Evolutionary conservation across 1,140 invertebrate species (phyloP).

Genomic region (Macrotrachela quadricornifera): DNA sequence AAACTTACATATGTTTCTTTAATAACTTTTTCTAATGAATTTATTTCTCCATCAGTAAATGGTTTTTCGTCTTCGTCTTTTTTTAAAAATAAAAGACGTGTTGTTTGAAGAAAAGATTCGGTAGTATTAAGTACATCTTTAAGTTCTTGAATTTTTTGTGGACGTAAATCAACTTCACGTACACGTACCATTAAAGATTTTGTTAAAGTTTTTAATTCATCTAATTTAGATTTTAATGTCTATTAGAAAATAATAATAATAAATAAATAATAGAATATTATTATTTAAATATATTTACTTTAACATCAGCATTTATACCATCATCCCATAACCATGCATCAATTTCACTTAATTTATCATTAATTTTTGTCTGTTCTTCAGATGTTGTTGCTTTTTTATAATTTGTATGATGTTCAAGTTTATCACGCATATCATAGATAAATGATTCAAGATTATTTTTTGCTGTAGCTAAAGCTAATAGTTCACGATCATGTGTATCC

Average conservation of each 20-base stretch:
- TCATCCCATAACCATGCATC: slow-evolving; percentile 29
- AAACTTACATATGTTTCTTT: slow-evolving; percentile 39
- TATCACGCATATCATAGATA: slow-evolving; percentile 67
- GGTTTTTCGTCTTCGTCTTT: slow-evolving; percentile 18
- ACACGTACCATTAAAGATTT: slow-evolving; percentile 47
- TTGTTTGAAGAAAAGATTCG: slow-evolving; percentile 22
- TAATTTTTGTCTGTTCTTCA: slow-evolving; percentile 52
- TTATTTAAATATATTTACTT: slow-evolving; percentile 11
- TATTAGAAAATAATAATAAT: too few relatives aligned
- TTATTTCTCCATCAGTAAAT: slow-evolving; percentile 39
- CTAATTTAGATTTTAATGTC: slow-evolving; percentile 20
- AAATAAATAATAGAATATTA: too few relatives aligned
- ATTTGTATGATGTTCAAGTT: slow-evolving; percentile 44
- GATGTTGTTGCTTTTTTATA: slow-evolving; percentile 49
- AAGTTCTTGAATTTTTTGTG: slow-evolving; percentile 35
- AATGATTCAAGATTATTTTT: slow-evolving; percentile 72
- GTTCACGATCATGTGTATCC: slow-evolving; percentile 50
- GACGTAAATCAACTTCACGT: slow-evolving; percentile 62
- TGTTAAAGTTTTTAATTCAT: slow-evolving; percentile 17
- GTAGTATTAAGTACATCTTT: slow-evolving; percentile 31
- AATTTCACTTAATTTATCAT: slow-evolving; percentile 24
- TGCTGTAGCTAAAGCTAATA: slow-evolving; percentile 52
- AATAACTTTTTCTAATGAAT: slow-evolving; percentile 31
- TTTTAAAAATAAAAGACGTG: slow-evolving; percentile 22
- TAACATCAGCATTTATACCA: slow-evolving; percentile 19